Evolutionary conservation across 2,797 vertebrate genomes (phyloP).

Genomic region (Gambusia yucatana): DNA sequence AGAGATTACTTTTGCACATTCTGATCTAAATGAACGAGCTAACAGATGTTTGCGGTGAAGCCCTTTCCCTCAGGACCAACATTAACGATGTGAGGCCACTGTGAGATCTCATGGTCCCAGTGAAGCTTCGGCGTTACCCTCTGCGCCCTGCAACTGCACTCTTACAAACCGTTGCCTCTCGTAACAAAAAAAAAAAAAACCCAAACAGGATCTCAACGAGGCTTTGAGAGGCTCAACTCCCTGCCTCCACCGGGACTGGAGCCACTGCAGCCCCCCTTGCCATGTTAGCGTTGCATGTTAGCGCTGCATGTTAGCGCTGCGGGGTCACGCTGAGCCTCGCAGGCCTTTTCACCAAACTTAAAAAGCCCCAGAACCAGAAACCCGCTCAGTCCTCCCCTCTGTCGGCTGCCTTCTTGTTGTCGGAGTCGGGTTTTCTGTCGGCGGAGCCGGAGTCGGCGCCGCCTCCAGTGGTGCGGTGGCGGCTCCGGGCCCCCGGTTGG

Average conservation of each 20-base stretch:
- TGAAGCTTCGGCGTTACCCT: conserved; percentile 86
- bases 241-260: conserved; percentile 54
- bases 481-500: conserved; percentile 92
- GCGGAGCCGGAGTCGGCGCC: conserved; percentile 75
- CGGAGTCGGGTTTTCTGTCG: conserved; percentile 86
- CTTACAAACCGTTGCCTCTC: conserved; percentile 53
- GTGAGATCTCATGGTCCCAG: conserved; percentile 85
- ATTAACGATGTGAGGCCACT: conserved; percentile 89
- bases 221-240: conserved; percentile 68
- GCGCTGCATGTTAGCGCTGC: conserved; percentile 11
- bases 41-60: conserved; percentile 32
- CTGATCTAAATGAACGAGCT: conserved; percentile 31
- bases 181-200: conserved; percentile 52
- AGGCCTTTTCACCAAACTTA: conserved; percentile 42
- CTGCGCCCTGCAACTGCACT: conserved; percentile 66
- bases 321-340: conserved; percentile 46
- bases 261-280: conserved; percentile 30
- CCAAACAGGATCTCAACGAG: conserved; percentile 68
- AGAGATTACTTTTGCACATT: conserved; percentile 22
- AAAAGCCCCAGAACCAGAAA: conserved; percentile 26
- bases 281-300: conserved; percentile 34
- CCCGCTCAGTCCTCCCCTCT: conserved; percentile 86
- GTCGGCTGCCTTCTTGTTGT: conserved; percentile 84
- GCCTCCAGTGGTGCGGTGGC: conserved; percentile 76
- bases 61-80: conserved; percentile 64